Percentiles rank a stretch among this genome's conserved stretches.
Conservation (phyloP, 2,888 invertebrate species). For the Meghimatium bilineatum region DNA sequence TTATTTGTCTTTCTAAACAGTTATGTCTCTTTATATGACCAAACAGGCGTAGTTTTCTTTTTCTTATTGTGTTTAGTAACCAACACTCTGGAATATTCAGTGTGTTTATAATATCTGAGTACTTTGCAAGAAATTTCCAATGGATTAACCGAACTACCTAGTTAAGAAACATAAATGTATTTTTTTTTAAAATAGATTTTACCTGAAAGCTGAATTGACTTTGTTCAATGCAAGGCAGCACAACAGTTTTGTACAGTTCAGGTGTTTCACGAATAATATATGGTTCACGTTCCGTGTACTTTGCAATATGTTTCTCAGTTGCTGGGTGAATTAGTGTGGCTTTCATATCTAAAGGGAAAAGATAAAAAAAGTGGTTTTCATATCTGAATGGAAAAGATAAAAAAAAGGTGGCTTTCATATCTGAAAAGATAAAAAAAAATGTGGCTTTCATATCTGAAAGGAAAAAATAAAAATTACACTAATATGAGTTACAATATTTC, state of each 20-base stretch:
- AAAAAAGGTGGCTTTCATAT: conserved; percentile 91
- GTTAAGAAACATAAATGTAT: background rate
- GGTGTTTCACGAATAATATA: conserved; percentile 91
- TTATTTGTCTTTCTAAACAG: too few species aligned
- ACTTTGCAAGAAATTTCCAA: too few species aligned
- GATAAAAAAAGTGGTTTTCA: background rate
- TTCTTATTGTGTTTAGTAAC: too few species aligned
- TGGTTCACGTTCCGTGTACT: conserved; percentile 86
- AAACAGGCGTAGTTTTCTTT: too few species aligned
- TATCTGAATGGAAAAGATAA: too few species aligned
- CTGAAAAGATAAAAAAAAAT: too few species aligned
- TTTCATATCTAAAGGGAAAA: conserved; percentile 82
- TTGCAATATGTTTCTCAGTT: conserved; percentile 92
- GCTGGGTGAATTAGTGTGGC: conserved; percentile 94
- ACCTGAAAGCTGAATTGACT: conserved; percentile 87
- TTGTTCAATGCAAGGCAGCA: conserved; percentile 84
- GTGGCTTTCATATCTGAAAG: conserved; percentile 85
- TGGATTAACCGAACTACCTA: too few species aligned
- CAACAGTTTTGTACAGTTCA: conserved; percentile 86
- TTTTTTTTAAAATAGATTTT: conserved; percentile 39
- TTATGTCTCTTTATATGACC: too few species aligned
- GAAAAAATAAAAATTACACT: background rate
- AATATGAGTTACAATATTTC: too few species aligned
- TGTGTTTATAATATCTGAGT: too few species aligned
- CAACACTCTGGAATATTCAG: too few species aligned